A percentile compares a stretch with the other conserved stretches of the same genome.
These are phyloP conservation scores for Troilus luridus DNA, from an alignment of 2,888 invertebrate genomes.

Conservation along the genomic window DNA sequence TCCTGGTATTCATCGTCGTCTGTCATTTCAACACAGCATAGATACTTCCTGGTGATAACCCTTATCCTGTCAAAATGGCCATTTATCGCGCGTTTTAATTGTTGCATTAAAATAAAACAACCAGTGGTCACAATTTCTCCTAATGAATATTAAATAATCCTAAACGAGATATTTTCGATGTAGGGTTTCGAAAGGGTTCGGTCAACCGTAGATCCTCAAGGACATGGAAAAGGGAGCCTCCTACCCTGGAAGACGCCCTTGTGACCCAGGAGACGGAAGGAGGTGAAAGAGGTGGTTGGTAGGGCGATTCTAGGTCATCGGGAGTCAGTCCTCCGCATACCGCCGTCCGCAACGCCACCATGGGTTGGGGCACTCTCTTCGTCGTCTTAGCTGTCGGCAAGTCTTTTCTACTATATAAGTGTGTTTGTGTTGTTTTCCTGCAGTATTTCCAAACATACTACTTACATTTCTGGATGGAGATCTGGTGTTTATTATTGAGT, in stretches of 20 bases:
- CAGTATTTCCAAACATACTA: slow-evolving; percentile 21
- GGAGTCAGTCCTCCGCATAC: slow-evolving; percentile 3
- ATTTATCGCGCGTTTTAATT: not conserved
- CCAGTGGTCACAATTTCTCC: not conserved
- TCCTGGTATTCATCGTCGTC: not conserved
- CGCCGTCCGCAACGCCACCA: not conserved
- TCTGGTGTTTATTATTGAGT: not conserved
- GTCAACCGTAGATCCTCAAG: not conserved
- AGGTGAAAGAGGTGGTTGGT: slow-evolving; percentile 39
- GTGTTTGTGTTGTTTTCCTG: not conserved
- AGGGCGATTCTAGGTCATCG: slow-evolving; percentile 52
- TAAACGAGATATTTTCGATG: not conserved
- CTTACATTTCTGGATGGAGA: not conserved
- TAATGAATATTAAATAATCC: slow-evolving; percentile 2
- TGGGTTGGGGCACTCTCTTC: slow-evolving; percentile 18
- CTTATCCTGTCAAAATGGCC: not conserved
- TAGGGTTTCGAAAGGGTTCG: not conserved
- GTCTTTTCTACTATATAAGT: slow-evolving; percentile 4
- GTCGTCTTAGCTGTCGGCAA: slow-evolving; percentile 48
- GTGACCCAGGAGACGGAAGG: slow-evolving; percentile 33
- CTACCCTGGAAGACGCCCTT: not conserved
- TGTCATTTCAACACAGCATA: not conserved
- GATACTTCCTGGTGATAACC: not conserved
- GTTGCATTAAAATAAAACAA: not conserved
- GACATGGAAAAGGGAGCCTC: not conserved